Conservation (phyloP, 1,140 invertebrate genomes). For the Papilio dardanus region DNA sequence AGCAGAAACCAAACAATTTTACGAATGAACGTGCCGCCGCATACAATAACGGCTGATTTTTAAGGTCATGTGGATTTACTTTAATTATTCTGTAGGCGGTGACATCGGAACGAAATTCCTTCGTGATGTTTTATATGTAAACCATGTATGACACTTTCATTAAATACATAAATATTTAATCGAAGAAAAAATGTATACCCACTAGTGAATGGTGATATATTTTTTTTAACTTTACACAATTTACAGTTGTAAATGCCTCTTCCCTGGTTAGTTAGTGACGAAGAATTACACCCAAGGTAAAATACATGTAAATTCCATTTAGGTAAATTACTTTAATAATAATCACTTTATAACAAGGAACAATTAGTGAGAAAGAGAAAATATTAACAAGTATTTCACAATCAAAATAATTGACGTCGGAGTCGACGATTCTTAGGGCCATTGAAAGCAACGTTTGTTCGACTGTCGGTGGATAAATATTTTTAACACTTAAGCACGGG, state of each 20-base stretch:
- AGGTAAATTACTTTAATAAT: neutral
- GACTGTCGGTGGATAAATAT: constrained; percentile 27
- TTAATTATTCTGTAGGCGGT: constrained; percentile 55
- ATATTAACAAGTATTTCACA: constrained; percentile 27
- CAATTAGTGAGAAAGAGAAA: constrained; percentile 26
- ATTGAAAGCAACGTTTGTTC: constrained; percentile 6
- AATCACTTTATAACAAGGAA: neutral
- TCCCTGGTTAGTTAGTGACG: too few relatives aligned
- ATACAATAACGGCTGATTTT: constrained; percentile 61
- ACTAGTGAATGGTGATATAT: neutral
- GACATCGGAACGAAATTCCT: constrained; percentile 13
- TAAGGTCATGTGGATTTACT: constrained; percentile 52
- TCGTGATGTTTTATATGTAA: neutral
- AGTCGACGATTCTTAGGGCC: neutral
- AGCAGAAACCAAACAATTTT: constrained; percentile 67
- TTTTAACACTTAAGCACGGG: constrained; percentile 44
- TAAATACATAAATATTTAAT: neutral
- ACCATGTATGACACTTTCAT: neutral
- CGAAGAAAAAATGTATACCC: too few relatives aligned
- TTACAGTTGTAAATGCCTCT: too few relatives aligned
- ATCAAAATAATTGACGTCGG: constrained; percentile 33
- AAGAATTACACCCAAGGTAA: neutral
- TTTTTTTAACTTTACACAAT: neutral
- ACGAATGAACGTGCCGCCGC: constrained; percentile 63
- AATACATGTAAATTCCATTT: neutral